These are phyloP conservation scores for Danaus chrysippus DNA, from an alignment of 2,888 invertebrate genomes.

Conservation along the genomic window DNA sequence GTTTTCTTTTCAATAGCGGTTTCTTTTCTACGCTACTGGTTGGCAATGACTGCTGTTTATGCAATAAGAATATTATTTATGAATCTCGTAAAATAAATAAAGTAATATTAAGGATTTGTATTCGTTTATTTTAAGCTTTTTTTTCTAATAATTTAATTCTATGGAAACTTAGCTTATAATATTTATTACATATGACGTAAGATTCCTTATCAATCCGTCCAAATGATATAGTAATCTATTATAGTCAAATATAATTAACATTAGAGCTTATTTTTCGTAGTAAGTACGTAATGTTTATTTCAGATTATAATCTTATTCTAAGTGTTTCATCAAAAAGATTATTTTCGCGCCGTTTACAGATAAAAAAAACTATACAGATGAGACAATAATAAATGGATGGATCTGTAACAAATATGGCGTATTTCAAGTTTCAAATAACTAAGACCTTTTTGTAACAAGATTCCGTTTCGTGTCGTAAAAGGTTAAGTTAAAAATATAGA, in stretches of 20 bases:
- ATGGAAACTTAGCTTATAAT: too few relatives aligned
- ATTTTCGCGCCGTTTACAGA: neutral
- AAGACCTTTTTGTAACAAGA: neutral
- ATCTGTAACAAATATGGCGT: constrained; percentile 2
- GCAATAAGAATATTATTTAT: too few relatives aligned
- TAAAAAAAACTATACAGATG: neutral
- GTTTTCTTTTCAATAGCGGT: too few relatives aligned
- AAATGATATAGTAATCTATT: neutral
- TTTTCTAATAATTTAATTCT: too few relatives aligned
- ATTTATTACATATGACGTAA: too few relatives aligned
- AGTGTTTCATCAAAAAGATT: neutral
- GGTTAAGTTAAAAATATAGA: too few relatives aligned
- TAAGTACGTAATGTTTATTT: too few relatives aligned
- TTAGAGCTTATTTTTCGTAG: too few relatives aligned
- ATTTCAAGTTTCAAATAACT: neutral
- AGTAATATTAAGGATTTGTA: too few relatives aligned
- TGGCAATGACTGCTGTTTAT: too few relatives aligned
- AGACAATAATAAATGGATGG: constrained; percentile 6
- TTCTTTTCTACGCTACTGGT: constrained; percentile 7
- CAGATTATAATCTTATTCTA: neutral
- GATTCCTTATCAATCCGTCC: constrained; percentile 22
- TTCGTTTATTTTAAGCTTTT: too few relatives aligned
- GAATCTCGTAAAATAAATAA: too few relatives aligned
- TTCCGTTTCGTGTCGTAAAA: neutral
- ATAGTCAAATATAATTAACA: neutral